Base-by-base conservation (phyloP, 2,888 invertebrate genomes). In the Cryptocephalus primarius region DNA sequence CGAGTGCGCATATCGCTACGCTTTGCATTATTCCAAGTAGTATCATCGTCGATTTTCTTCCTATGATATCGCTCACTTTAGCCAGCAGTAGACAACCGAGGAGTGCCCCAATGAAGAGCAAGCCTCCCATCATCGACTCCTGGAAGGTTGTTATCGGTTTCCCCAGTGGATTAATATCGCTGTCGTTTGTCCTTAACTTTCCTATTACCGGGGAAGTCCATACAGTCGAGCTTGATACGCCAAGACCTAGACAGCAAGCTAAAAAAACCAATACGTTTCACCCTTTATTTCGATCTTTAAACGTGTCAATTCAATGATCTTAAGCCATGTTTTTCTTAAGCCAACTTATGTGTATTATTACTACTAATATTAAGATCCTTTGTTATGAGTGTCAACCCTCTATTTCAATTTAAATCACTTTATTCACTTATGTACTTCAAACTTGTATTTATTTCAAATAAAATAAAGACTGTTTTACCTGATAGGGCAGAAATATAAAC, bases 31-130 rank as follows among this genome's bases (percentile, higher is more conserved):
- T 9, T 12, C 11, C 46, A 4, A 46, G 14, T 38, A 42, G 11
- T 31, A 40, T 32, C 39, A 49, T 10, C 8, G 32, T 44, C 13
- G n/a, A 12, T 42, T 44, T 49, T 41, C 49, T 40, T 14, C 49
- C 49, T 6, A 46, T 12, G 10, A 32, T 14, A 14, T 49, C 49
- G 4, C 34, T n/a, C 13, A 49, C 4, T 32, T 44, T 44, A 9
- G 36, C 32, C 1, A 44, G n/a, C 4, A 43, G 13, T 8, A 49
- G 14, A 12, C 39, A 6, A 8, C 36, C 40, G n/a, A 41, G 9
- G 9, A 44, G 6, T 12, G 32, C 39, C 12, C 33, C 12, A 9
- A 49, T 31, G 4, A 9, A 33, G 9, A 44, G 46, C 11, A 46
- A 11, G 31, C 49, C 49, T 9, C 33, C 33, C 33, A 49, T 33